phyloP scores from a whole-genome alignment of 2,113 vertebrate species.

The Caranx melampygus region DNA sequence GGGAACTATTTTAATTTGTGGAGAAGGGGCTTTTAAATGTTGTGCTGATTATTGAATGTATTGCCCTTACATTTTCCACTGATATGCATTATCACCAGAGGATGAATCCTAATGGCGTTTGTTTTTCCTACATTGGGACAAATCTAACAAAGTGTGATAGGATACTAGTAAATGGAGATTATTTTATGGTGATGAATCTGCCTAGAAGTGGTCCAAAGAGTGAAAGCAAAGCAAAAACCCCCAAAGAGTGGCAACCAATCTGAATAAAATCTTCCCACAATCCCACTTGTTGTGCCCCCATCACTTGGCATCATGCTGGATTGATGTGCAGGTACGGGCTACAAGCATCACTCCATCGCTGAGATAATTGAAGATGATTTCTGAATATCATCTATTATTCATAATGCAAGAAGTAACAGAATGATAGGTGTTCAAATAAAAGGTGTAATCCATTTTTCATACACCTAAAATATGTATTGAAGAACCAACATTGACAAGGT shows the following conservation, averaged over 20 bases:
- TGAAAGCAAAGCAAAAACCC: background rate
- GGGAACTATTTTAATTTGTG: too few relatives aligned
- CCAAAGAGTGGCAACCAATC: constrained; percentile 28
- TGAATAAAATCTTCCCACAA: constrained; percentile 27
- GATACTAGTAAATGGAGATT: constrained; percentile 23
- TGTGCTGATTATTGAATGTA: background rate
- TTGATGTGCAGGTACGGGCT: constrained; percentile 29
- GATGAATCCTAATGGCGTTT: background rate
- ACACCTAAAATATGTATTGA: constrained; percentile 25
- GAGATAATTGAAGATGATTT: constrained; percentile 46
- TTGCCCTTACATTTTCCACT: background rate
- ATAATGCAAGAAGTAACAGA: constrained; percentile 13
- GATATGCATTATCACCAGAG: background rate
- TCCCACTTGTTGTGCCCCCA: constrained; percentile 15
- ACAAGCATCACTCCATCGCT: constrained; percentile 4
- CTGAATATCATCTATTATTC: constrained; percentile 32
- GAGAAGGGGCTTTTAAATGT: background rate
- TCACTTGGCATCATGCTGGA: constrained; percentile 18
- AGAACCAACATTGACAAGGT: constrained; percentile 34
- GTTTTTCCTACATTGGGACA: background rate
- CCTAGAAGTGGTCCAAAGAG: constrained; percentile 14
- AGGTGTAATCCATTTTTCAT: constrained; percentile 2
- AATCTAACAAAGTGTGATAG: constrained; percentile 3
- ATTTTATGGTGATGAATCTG: constrained; percentile 24
- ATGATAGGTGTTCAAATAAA: constrained; percentile 30